A percentile compares a stretch with the other conserved stretches of the same genome.
Conservation (phyloP, 1,140 invertebrate genomes). For the Cecropterus lyciades region DNA sequence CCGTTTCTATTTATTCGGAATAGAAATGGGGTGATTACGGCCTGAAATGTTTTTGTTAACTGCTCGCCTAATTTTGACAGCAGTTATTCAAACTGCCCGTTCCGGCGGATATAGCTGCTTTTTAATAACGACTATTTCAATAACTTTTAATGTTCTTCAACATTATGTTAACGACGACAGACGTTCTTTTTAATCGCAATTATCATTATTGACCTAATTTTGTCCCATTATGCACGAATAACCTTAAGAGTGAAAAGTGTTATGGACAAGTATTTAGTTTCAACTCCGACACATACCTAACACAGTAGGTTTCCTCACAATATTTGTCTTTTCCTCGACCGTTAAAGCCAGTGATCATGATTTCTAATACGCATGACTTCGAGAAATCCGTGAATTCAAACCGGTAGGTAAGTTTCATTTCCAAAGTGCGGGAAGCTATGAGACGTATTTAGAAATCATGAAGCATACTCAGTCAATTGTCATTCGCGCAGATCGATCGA, state of each 20-base stretch:
- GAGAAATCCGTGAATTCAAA: too few species aligned
- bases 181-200: not conserved
- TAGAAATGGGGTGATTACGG: constrained; percentile 54
- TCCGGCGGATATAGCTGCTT: constrained; percentile 1
- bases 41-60: constrained; percentile 33
- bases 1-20: constrained; percentile 51
- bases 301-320: too few species aligned
- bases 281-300: too few species aligned
- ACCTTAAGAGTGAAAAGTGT: too few species aligned
- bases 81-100: constrained; percentile 13
- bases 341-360: too few species aligned
- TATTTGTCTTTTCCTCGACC: too few species aligned
- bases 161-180: not conserved
- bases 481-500: constrained; percentile 13
- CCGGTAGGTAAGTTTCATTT: too few species aligned
- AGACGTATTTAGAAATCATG: constrained; percentile 2
- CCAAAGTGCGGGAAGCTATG: too few species aligned
- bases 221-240: too few species aligned
- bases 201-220: not conserved
- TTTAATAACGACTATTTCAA: constrained; percentile 18
- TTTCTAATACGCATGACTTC: too few species aligned
- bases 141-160: constrained; percentile 7
- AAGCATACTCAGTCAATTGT: constrained; percentile 6
- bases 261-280: too few species aligned
- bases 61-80: constrained; percentile 30